phyloP scores from a whole-genome alignment of 2,888 invertebrate genomes.

The Mesorhabditis belari region DNA sequence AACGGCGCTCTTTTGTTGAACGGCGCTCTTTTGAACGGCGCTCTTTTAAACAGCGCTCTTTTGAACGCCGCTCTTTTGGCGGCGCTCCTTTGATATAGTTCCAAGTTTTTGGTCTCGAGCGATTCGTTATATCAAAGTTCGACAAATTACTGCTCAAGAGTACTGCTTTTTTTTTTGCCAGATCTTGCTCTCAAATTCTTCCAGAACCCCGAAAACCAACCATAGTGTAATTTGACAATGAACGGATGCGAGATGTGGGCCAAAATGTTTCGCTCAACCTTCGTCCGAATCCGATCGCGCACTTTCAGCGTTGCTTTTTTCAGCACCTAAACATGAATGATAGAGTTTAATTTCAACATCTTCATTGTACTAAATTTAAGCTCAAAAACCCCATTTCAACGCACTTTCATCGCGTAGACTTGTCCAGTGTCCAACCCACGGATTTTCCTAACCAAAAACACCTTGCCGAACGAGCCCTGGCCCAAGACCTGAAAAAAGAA shows the following conservation, averaged over 20 bases:
- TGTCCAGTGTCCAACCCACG: slow-evolving; percentile 85
- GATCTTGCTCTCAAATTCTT: too few species aligned
- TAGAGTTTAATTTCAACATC: background rate
- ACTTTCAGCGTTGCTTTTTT: slow-evolving; percentile 91
- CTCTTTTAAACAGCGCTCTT: too few species aligned
- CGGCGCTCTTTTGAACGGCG: too few species aligned
- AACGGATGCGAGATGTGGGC: slow-evolving; percentile 98
- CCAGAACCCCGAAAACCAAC: too few species aligned
- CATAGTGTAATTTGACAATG: slow-evolving; percentile 91
- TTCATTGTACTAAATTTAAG: slow-evolving; percentile 4
- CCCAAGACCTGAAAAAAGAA: slow-evolving; percentile 24
- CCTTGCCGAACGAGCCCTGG: slow-evolving; percentile 51
- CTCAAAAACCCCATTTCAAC: slow-evolving; percentile 54
- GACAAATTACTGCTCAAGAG: too few species aligned
- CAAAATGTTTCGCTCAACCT: slow-evolving; percentile 95
- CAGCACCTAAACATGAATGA: slow-evolving; percentile 62
- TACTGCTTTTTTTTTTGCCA: too few species aligned
- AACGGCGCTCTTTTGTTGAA: too few species aligned
- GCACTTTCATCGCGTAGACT: slow-evolving; percentile 96
- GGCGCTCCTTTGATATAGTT: too few species aligned
- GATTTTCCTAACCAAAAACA: slow-evolving; percentile 82
- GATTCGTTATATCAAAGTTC: too few species aligned
- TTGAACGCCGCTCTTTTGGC: too few species aligned
- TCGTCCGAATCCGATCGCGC: slow-evolving; percentile 74
- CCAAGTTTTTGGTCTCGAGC: too few species aligned